Evolutionary conservation across 2,113 vertebrate species (phyloP), one percentile per base, ranked within the genome.

Genomic region (Eurystomus gularis): DNA sequence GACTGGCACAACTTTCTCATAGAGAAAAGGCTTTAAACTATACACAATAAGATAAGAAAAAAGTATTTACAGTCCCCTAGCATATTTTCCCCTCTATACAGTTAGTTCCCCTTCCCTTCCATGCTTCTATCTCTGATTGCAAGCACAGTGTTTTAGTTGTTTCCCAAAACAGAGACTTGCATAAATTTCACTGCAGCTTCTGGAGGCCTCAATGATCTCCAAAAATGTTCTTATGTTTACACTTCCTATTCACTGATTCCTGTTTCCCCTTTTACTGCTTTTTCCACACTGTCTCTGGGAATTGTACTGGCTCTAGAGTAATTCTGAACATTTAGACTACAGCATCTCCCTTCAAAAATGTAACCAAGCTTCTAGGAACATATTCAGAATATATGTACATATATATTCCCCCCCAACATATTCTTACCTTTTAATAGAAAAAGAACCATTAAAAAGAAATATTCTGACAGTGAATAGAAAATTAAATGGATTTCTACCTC

Each of bases 391-490:
- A 86, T 49, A n/a, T 21, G 8, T 14, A 42, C 15, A 42, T 42
- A n/a, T n/a, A n/a, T n/a, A n/a, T 16, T 31, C 17, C 19, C 48
- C 26, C 4, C 3, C 4, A 2, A 77, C 14, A 78, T 13, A 73
- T 89, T 46, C 57, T 29, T 89, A 81, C 40, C 15, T 86, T 91
- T 91, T 80, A 80, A 68, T 29, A 78, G 48, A 81, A 42, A 84
- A 94, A 85, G 19, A 88, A 82, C 7, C 57, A 82, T 62, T 90
- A 54, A 79, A 95, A 87, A 95, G 12, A 92, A 95, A 80, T 92
- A 86, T 88, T 86, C 82, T 92, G 29, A 49, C 31, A 73, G 17
- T 58, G 66, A 93, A 90, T 20, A 77, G 35, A 94, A 93, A 94
- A 91, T 54, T 2, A 93, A 91, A 93, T 65, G 7, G 17, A 65